Base-by-base conservation (phyloP, 2,888 invertebrate genomes). In the Frankliniella fusca region DNA sequence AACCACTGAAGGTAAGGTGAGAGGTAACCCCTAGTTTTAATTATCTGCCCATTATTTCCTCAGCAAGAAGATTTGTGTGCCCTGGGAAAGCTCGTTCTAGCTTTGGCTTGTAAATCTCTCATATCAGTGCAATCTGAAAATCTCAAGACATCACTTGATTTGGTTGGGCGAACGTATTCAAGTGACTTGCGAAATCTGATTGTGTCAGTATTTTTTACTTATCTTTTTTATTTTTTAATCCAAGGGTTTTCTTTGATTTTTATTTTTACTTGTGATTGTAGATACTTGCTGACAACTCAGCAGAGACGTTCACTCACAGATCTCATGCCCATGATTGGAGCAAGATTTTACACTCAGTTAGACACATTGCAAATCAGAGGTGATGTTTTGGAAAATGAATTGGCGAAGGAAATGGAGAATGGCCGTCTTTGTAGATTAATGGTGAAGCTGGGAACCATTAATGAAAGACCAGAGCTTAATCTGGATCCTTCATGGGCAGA, bases 281-380 rank as follows among this genome's bases (percentile, higher is more conserved):
- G 95, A 88, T 95, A 95, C 88, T 90, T 96, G 87, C 90, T 96
- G 86, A 90, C 93, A 80, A 91, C 92, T 85, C 90, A 90, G 86
- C 88, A 88, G 84, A 91, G 94, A 85, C 93, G 95, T 86, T 94
- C 93, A 86, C 95, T 99, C 83, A 96, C 96, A 84, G 98, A 99
- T 90, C 92, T 99, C 86, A 99, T 99, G 99, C 98, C 99, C 49
- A 98, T 99, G 97, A 98, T 99, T 86, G 99, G 96, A 80, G 98
- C 98, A 80, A 91, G 98, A 83, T 99, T 98, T 90, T 99, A 98
- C 89, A 95, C 95, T 0, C 98, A 99, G 90, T 90, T 98, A 87
- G 98, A 99, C 88, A 94, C 95, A 10, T 91, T 96, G 83, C 95
- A 97, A 88, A 91, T 95, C 83, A 93, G 96, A 85, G 93, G 94